Conservation (phyloP, 92 coral and sea anemone species). For the Epizoanthus fatuus region DNA sequence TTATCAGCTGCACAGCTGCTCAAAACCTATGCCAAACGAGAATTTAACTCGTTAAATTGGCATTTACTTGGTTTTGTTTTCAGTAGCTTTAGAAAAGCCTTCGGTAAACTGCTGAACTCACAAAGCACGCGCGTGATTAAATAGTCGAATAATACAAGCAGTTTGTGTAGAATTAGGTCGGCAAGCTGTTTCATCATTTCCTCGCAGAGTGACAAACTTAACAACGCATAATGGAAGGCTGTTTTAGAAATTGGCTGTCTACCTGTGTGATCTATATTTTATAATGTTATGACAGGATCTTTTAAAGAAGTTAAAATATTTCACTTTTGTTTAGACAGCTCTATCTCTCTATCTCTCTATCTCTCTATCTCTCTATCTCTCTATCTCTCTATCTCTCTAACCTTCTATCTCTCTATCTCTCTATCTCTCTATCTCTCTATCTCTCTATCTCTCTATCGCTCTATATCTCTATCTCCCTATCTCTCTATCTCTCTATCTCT, state of each 20-base stretch:
- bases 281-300: slow-evolving; percentile 29
- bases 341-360: too few species aligned
- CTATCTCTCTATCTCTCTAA: too few species aligned
- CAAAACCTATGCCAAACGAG: slow-evolving; percentile 63
- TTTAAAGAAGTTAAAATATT: slow-evolving; percentile 13
- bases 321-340: slow-evolving; percentile 40
- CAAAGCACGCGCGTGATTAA: slow-evolving; percentile 32
- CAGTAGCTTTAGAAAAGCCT: slow-evolving; percentile 54
- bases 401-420: too few species aligned
- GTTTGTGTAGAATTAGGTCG: slow-evolving; percentile 11
- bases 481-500: too few species aligned
- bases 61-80: slow-evolving; percentile 68
- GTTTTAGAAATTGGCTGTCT: slow-evolving; percentile 17
- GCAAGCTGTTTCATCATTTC: slow-evolving; percentile 23
- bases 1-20: slow-evolving; percentile 69
- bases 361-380: too few species aligned
- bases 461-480: too few species aligned
- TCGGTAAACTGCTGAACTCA: slow-evolving; percentile 41
- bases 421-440: too few species aligned
- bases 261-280: slow-evolving; percentile 8
- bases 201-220: slow-evolving; percentile 23
- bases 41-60: slow-evolving; percentile 61
- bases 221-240: slow-evolving; percentile 33
- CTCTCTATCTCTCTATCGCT: too few species aligned
- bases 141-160: slow-evolving; percentile 32